Conservation (phyloP, 1,140 invertebrate species). For the Metaphire vulgaris region DNA sequence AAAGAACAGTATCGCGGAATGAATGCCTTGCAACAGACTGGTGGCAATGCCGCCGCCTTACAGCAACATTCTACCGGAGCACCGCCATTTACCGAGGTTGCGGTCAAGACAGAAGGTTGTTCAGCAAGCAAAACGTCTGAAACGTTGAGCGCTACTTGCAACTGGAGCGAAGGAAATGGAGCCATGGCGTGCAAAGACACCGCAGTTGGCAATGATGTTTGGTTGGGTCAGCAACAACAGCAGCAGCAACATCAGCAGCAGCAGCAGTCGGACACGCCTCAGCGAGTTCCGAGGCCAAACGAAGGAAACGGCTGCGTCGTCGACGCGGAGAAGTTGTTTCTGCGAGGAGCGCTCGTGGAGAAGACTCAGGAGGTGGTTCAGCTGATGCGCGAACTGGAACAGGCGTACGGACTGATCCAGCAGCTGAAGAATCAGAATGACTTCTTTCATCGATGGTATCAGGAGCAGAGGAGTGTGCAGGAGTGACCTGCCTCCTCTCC, state of each 20-base stretch:
- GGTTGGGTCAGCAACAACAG: background rate
- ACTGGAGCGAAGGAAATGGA: background rate
- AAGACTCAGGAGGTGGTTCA: conserved; percentile 30
- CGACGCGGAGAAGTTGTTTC: conserved; percentile 14
- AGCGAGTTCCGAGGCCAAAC: background rate
- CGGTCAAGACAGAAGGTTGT: background rate
- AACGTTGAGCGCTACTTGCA: background rate
- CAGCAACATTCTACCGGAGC: background rate
- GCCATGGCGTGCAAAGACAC: background rate
- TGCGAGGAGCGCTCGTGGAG: conserved; percentile 25
- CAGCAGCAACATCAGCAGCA: no score
- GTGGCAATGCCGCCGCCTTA: no score
- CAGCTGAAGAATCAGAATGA: conserved; percentile 25
- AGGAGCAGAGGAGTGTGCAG: background rate
- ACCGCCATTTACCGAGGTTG: background rate
- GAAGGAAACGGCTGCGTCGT: background rate
- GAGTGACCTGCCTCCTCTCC: no score
- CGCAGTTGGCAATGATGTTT: background rate
- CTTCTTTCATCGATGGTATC: conserved; percentile 5
- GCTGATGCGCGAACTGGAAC: conserved; percentile 26
- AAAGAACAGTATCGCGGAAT: no score
- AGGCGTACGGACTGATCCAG: conserved; percentile 29
- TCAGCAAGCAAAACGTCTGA: no score
- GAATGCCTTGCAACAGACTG: no score
- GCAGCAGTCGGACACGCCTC: background rate